Evolutionary conservation across 2,888 invertebrate species (phyloP).

Genomic region (Sinhomidia bicolor): DNA sequence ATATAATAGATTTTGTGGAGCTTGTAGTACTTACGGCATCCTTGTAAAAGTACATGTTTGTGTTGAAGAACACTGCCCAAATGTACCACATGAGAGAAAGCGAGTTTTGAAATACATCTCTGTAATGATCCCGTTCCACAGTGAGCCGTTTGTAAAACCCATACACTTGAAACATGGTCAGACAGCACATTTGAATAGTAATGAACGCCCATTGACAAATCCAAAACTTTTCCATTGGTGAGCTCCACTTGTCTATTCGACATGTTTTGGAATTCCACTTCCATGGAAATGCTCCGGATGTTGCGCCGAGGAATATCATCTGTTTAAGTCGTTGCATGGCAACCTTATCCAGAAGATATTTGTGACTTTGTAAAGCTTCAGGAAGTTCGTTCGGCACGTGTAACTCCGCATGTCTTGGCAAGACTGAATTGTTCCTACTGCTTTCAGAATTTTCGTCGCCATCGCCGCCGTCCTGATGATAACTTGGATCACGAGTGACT

Average conservation of each 20-base stretch:
- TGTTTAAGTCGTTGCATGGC: constrained; percentile 56
- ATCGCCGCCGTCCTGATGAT: no score
- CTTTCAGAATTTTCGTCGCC: no score
- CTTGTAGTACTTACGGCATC: constrained; percentile 17
- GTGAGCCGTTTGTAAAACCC: neutral
- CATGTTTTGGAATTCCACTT: constrained; percentile 46
- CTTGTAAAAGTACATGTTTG: constrained; percentile 51
- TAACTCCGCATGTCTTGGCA: no score
- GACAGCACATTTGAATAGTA: constrained; percentile 26
- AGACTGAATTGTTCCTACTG: no score
- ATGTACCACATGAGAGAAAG: constrained; percentile 51
- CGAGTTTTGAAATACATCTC: constrained; percentile 62
- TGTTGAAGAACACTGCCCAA: constrained; percentile 41
- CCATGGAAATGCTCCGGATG: constrained; percentile 62
- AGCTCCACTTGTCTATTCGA: constrained; percentile 58
- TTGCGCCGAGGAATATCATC: constrained; percentile 30
- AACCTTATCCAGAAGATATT: constrained; percentile 47
- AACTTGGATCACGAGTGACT: no score
- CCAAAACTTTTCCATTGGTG: constrained; percentile 31
- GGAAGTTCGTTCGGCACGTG: no score
- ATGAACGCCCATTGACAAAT: constrained; percentile 39
- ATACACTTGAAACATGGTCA: constrained; percentile 59
- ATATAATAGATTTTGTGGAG: neutral
- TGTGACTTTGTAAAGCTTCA: no score
- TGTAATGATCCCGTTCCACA: neutral